A percentile compares a stretch with the other conserved stretches of the same genome.
Evolutionary conservation across 2,797 vertebrate species (phyloP).

Genomic region (Anabacerthia variegaticeps): DNA sequence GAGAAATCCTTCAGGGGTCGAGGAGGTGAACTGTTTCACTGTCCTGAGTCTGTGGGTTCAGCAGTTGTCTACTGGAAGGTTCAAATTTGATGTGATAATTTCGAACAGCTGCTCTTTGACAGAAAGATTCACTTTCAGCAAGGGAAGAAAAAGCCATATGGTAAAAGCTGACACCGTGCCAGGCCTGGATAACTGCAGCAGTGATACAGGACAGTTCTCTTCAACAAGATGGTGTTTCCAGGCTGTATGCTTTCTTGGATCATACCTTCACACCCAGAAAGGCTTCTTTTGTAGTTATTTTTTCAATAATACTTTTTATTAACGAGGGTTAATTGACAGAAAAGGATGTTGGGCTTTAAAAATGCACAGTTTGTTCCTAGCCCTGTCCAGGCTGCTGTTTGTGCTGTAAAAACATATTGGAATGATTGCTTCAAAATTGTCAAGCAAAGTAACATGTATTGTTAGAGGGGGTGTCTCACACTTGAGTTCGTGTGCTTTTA

Average conservation of each 20-base stretch:
- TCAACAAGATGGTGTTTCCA: background rate
- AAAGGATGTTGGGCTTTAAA: background rate
- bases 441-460: rapidly evolving
- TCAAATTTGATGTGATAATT: slow-evolving; percentile 62
- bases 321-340: background rate
- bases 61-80: slow-evolving; percentile 38
- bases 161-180: background rate
- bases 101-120: slow-evolving; percentile 68
- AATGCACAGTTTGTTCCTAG: background rate
- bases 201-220: slow-evolving; percentile 44
- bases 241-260: background rate
- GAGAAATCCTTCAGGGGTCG: background rate
- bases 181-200: slow-evolving; percentile 24
- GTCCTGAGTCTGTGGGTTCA: slow-evolving; percentile 30
- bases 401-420: background rate
- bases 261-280: background rate
- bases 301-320: background rate
- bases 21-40: background rate
- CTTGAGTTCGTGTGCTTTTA: background rate
- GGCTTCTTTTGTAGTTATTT: background rate
- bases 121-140: slow-evolving; percentile 59
- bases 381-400: background rate
- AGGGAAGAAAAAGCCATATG: slow-evolving; percentile 46
- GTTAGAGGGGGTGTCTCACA: background rate
- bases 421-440: background rate